Conservation (phyloP, 2,888 invertebrate genomes). For the Schizotus pectinicornis region DNA sequence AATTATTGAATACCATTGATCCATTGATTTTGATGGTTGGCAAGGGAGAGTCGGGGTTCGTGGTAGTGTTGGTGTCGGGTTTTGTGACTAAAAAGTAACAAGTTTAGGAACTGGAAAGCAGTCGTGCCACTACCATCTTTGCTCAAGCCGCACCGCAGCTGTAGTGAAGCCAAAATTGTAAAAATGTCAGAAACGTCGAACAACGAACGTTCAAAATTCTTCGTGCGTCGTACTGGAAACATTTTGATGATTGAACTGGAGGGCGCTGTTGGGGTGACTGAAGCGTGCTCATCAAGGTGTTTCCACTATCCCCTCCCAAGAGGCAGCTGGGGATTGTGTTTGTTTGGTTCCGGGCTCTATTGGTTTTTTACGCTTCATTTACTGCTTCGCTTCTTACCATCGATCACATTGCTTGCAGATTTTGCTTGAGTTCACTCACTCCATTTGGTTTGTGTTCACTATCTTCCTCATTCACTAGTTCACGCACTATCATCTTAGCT, state of each 20-base stretch:
- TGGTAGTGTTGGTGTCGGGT: conserved; percentile 9
- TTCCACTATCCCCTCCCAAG: conserved; percentile 57
- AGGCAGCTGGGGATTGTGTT: conserved; percentile 57
- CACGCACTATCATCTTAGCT: conserved; percentile 42
- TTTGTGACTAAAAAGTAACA: conserved; percentile 21
- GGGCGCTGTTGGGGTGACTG: conserved; percentile 54
- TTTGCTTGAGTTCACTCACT: conserved; percentile 41
- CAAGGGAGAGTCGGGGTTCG: not conserved
- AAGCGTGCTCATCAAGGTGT: conserved; percentile 61
- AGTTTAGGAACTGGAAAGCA: not conserved
- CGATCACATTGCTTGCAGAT: conserved; percentile 26
- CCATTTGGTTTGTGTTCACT: conserved; percentile 48
- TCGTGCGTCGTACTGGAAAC: conserved; percentile 52
- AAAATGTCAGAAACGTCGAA: conserved; percentile 25
- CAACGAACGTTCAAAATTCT: conserved; percentile 27
- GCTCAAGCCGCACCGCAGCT: conserved; percentile 45
- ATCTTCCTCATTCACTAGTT: conserved; percentile 40
- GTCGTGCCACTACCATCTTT: conserved; percentile 20
- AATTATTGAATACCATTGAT: conserved; percentile 14
- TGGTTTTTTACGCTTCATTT: conserved; percentile 40
- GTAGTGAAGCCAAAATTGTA: conserved; percentile 47
- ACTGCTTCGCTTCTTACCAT: conserved; percentile 34
- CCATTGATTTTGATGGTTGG: not conserved
- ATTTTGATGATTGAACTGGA: conserved; percentile 57
- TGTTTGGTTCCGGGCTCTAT: conserved; percentile 52